Conservation (phyloP, 2,888 invertebrate genomes). For the Rapana venosa region DNA sequence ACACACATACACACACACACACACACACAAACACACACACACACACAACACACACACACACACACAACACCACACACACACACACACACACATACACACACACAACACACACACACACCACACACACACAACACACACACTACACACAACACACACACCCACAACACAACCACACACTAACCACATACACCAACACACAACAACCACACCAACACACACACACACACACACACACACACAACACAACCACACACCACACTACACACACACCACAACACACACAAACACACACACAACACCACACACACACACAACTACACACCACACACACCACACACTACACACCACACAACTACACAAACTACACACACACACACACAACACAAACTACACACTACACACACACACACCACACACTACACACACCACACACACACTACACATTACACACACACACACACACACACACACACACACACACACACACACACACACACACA, state of each 20-base stretch:
- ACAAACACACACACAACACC: neutral
- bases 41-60: too few species aligned
- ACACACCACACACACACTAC: neutral
- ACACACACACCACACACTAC: neutral
- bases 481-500: neutral
- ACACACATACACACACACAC: too few species aligned
- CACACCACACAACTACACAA: too few species aligned
- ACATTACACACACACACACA: neutral
- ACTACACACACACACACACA: too few species aligned
- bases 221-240: neutral
- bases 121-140: too few species aligned
- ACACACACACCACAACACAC: neutral
- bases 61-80: too few species aligned
- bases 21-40: too few species aligned
- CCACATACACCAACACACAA: neutral
- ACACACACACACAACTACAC: neutral
- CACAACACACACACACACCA: too few species aligned
- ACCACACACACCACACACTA: neutral
- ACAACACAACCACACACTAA: neutral
- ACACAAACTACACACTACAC: too few species aligned
- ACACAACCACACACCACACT: neutral
- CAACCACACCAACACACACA: neutral
- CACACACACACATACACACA: too few species aligned
- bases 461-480: neutral
- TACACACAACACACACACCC: too few species aligned